Conservation (phyloP, 2,888 invertebrate genomes). For the Lasioglossum morio region DNA sequence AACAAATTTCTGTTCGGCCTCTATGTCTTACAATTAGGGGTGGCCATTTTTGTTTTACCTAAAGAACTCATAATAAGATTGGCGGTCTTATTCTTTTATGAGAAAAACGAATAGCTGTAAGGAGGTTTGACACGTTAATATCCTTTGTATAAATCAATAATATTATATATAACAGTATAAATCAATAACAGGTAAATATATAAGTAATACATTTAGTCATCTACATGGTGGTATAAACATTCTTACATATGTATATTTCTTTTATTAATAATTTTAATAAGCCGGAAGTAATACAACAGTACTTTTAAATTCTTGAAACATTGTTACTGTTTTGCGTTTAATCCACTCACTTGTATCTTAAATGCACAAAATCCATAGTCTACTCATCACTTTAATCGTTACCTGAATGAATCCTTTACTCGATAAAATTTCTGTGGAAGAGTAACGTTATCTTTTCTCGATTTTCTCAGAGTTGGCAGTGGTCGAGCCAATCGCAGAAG, state of each 20-base stretch:
- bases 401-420: neutral
- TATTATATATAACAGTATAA: too few relatives aligned
- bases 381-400: neutral
- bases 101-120: too few relatives aligned
- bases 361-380: too few relatives aligned
- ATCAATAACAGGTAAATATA: too few relatives aligned
- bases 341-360: neutral
- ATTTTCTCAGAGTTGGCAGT: constrained; percentile 79
- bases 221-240: too few relatives aligned
- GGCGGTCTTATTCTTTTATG: neutral
- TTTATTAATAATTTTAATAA: neutral
- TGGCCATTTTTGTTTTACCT: too few relatives aligned
- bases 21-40: too few relatives aligned
- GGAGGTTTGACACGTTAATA: too few relatives aligned
- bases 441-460: neutral
- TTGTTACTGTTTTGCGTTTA: neutral
- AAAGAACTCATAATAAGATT: neutral
- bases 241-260: too few relatives aligned
- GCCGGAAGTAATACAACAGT: neutral
- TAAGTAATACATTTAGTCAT: too few relatives aligned
- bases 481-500: constrained; percentile 89
- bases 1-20: too few relatives aligned
- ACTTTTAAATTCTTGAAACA: neutral
- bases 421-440: neutral
- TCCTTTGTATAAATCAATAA: too few relatives aligned